Evolutionary conservation across 2,113 vertebrate genomes (phyloP).

Genomic region (Phocoena sinus): DNA sequence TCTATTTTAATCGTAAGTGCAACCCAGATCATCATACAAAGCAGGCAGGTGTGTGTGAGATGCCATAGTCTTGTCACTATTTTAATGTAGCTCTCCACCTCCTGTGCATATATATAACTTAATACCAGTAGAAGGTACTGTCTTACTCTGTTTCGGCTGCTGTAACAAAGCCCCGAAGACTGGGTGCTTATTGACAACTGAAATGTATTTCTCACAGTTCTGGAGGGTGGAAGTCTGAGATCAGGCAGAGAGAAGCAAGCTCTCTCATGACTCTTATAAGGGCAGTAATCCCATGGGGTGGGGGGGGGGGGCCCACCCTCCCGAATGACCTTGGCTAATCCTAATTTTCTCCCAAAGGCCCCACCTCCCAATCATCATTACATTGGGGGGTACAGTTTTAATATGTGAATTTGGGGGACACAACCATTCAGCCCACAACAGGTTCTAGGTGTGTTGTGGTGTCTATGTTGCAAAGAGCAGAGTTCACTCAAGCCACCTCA

Average conservation of each 20-base stretch:
- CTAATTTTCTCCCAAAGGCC: no score
- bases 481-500: not conserved
- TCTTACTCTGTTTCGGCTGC: not conserved
- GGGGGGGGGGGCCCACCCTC: not conserved
- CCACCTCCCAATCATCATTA: not conserved
- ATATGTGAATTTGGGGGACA: not conserved
- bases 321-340: not conserved
- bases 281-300: not conserved
- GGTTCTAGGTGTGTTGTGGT: fast-evolving
- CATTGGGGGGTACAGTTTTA: not conserved
- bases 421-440: not conserved
- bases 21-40: not conserved
- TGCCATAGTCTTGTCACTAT: not conserved
- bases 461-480: not conserved
- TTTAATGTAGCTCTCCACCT: fast-evolving
- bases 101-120: not conserved
- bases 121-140: fast-evolving
- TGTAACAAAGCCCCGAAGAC: no score
- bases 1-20: not conserved
- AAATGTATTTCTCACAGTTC: not conserved
- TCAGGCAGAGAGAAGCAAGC: not conserved
- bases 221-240: not conserved
- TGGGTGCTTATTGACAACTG: no score
- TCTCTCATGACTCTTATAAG: not conserved
- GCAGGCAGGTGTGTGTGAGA: not conserved